phyloP scores from a whole-genome alignment of 2,888 invertebrate species.

The Malthinus seriepunctatus region DNA sequence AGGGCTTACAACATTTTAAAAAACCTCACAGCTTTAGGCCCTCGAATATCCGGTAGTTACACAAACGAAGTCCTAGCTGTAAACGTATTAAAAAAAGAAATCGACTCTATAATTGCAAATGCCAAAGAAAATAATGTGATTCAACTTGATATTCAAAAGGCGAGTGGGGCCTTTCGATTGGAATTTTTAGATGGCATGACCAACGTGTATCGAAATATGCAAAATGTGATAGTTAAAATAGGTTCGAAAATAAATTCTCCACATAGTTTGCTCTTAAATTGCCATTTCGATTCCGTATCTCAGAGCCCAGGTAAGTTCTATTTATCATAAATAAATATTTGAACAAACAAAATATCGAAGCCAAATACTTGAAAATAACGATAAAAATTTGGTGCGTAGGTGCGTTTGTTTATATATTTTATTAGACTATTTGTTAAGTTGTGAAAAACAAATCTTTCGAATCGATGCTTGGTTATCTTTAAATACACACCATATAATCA shows the following conservation, averaged over 20 bases:
- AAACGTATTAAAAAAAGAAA: slow-evolving; percentile 54
- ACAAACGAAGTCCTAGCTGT: slow-evolving; percentile 67
- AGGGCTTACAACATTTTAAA: slow-evolving; percentile 67
- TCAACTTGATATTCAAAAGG: slow-evolving; percentile 63
- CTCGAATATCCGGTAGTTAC: slow-evolving; percentile 67
- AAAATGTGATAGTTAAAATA: slow-evolving; percentile 70
- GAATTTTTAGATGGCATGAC: slow-evolving; percentile 73
- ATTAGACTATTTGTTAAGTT: no score
- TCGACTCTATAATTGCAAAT: slow-evolving; percentile 53
- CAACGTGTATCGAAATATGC: slow-evolving; percentile 69
- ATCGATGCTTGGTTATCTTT: no score
- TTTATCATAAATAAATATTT: slow-evolving; percentile 11
- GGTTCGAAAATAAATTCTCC: slow-evolving; percentile 60
- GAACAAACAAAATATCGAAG: background rate
- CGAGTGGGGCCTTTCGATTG: slow-evolving; percentile 70
- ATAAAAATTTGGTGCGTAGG: background rate
- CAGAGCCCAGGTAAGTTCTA: slow-evolving; percentile 68
- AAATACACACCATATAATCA: no score
- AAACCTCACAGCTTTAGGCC: slow-evolving; percentile 64
- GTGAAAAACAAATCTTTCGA: no score
- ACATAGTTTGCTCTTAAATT: slow-evolving; percentile 70
- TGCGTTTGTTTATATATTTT: background rate
- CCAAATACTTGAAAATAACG: no score
- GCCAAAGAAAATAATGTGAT: slow-evolving; percentile 57
- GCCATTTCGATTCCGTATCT: slow-evolving; percentile 76